Percentiles rank a stretch among this genome's conserved stretches.
These are phyloP conservation scores for Grantiella picta DNA, from an alignment of 2,113 vertebrate species.

Conservation along the genomic window DNA sequence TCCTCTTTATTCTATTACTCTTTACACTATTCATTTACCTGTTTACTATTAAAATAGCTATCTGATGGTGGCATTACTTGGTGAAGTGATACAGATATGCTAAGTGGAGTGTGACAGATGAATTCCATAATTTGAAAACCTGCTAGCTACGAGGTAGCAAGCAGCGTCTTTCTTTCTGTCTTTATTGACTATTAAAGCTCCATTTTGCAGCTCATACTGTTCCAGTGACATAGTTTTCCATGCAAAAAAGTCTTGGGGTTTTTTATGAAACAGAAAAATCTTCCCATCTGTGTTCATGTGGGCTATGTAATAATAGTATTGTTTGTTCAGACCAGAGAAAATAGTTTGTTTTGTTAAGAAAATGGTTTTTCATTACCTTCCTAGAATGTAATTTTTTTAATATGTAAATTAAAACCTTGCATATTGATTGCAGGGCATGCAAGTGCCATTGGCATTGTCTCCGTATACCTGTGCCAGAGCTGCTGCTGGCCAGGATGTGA, in stretches of 20 bases:
- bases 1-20: background rate
- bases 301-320: background rate
- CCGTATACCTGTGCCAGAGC: background rate
- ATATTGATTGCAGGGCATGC: background rate
- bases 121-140: conserved; percentile 65
- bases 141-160: conserved; percentile 41
- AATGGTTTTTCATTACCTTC: background rate
- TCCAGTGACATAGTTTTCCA: background rate
- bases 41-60: conserved; percentile 61
- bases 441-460: background rate
- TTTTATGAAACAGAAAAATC: background rate
- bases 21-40: conserved; percentile 53
- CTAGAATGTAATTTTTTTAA: background rate
- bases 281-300: background rate
- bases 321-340: background rate
- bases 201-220: conserved; percentile 6
- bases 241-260: background rate
- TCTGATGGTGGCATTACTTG: conserved; percentile 31
- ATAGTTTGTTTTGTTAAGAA: background rate
- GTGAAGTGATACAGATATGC: conserved; percentile 42
- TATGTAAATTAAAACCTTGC: background rate
- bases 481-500: background rate
- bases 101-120: conserved; percentile 65
- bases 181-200: conserved; percentile 63
- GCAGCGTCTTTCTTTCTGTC: conserved; percentile 4